A percentile compares a stretch with the other conserved stretches of the same genome.
Evolutionary conservation across 1,140 invertebrate genomes (phyloP).

Genomic region (Saccostrea cuccullata): DNA sequence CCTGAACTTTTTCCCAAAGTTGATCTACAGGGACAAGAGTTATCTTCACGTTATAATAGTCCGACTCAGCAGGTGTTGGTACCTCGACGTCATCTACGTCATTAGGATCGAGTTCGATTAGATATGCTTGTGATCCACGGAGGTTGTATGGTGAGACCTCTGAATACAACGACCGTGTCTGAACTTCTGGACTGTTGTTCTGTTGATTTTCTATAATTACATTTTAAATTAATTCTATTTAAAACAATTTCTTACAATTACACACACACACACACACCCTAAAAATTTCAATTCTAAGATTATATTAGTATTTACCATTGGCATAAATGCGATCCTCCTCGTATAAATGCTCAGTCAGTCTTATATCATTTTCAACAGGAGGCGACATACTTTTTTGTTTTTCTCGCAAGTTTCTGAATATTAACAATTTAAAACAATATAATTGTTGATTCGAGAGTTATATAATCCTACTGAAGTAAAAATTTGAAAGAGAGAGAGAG

Average conservation of each 20-base stretch:
- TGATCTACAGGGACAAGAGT: background rate
- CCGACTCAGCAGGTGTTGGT: background rate
- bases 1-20: slow-evolving; percentile 5
- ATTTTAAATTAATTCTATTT: background rate
- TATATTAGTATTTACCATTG: background rate
- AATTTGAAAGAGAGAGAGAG: background rate
- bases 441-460: background rate
- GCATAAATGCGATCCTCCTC: background rate
- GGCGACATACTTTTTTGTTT: background rate
- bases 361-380: background rate
- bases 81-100: background rate
- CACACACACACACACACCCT: background rate
- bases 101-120: slow-evolving; percentile 23
- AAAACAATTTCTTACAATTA: too few species aligned
- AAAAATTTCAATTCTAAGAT: background rate
- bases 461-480: too few species aligned
- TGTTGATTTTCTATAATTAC: background rate
- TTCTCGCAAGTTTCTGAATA: background rate
- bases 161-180: background rate
- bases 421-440: background rate
- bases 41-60: slow-evolving; percentile 6
- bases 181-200: background rate
- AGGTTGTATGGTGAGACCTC: background rate
- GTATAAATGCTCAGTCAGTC: background rate
- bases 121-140: background rate